Evolutionary conservation across 2,113 vertebrate genomes (phyloP).

Genomic region (Pangasianodon hypophthalmus): DNA sequence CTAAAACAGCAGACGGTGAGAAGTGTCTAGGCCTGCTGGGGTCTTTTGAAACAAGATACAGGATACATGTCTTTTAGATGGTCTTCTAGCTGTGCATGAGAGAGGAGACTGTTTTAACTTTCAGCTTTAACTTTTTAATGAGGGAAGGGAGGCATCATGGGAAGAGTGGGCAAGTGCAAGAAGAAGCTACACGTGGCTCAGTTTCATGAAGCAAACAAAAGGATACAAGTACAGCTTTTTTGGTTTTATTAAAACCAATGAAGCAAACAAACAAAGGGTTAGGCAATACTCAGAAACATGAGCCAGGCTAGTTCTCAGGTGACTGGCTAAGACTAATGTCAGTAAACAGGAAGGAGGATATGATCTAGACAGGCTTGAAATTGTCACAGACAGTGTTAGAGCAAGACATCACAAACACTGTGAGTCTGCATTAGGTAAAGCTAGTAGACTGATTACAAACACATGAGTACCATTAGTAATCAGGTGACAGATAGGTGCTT

Average conservation of each 20-base stretch:
- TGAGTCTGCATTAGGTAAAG: neutral
- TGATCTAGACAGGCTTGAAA: neutral
- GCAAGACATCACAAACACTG: neutral
- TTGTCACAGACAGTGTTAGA: neutral
- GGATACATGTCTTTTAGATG: slow-evolving; percentile 49
- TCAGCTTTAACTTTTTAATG: neutral
- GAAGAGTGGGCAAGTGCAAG: neutral
- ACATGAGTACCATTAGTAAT: neutral
- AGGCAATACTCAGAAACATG: neutral
- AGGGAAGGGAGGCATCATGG: neutral
- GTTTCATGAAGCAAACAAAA: neutral
- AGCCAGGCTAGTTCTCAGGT: neutral
- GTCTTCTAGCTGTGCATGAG: slow-evolving; percentile 51
- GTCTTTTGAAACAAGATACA: slow-evolving; percentile 57
- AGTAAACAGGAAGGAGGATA: neutral
- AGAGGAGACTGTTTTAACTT: neutral
- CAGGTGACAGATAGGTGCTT: neutral
- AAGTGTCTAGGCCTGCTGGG: slow-evolving; percentile 47
- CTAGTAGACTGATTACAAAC: neutral
- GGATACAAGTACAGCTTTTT: neutral
- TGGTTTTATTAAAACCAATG: neutral
- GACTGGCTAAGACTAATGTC: neutral
- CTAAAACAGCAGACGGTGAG: slow-evolving; percentile 35
- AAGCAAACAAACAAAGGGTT: neutral
- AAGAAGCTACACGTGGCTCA: neutral